Evolutionary conservation across 1,140 invertebrate genomes (phyloP).

Genomic region (Chelonus insularis): DNA sequence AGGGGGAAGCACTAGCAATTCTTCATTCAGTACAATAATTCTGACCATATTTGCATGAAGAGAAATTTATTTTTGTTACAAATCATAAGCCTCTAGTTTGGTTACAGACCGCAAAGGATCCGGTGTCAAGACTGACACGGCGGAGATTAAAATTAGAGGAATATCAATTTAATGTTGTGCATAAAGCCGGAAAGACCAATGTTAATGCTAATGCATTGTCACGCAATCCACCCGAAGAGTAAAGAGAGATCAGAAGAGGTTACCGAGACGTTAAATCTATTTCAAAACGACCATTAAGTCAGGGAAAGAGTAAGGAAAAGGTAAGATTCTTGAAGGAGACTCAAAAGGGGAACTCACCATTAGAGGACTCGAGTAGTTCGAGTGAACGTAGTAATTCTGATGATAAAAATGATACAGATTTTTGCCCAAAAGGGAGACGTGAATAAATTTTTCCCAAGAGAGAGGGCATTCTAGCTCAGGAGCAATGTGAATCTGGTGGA

Average conservation of each 20-base stretch:
- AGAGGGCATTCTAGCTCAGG: too few species aligned
- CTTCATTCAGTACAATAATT: background rate
- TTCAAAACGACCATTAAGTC: background rate
- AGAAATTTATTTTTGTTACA: background rate
- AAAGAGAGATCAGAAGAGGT: too few species aligned
- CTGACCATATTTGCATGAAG: background rate
- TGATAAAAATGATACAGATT: too few species aligned
- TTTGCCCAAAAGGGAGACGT: too few species aligned
- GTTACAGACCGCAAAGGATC: slow-evolving; percentile 52
- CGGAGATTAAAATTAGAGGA: slow-evolving; percentile 43
- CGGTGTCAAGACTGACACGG: slow-evolving; percentile 34
- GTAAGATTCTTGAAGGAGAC: background rate
- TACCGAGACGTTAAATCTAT: too few species aligned
- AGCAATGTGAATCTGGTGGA: too few species aligned
- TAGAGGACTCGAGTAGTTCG: too few species aligned
- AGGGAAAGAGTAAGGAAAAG: background rate
- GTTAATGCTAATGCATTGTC: slow-evolving; percentile 37
- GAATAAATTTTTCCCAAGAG: too few species aligned
- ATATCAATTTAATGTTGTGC: slow-evolving; percentile 34
- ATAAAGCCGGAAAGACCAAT: slow-evolving; percentile 26
- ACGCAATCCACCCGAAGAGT: slow-evolving; percentile 6
- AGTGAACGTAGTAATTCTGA: too few species aligned
- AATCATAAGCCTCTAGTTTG: background rate
- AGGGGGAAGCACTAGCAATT: background rate
- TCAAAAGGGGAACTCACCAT: too few species aligned